These are phyloP conservation scores for Glossosoma conforme DNA, from an alignment of 1,140 invertebrate genomes.

Conservation along the genomic window DNA sequence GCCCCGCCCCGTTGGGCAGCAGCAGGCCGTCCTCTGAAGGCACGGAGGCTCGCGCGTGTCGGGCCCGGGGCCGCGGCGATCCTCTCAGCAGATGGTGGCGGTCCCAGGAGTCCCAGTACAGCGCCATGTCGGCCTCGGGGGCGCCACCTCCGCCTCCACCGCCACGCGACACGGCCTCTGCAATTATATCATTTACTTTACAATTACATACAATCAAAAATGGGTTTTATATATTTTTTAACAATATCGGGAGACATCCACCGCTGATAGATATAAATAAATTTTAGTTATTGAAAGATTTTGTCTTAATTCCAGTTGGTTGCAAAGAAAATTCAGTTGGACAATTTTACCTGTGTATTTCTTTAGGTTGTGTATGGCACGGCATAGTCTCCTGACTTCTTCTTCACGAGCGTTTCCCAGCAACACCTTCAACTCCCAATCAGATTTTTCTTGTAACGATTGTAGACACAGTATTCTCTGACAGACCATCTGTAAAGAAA, in stretches of 20 bases:
- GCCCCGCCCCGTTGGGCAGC: conserved; percentile 38
- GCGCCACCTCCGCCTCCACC: conserved; percentile 33
- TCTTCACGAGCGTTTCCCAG: conserved; percentile 67
- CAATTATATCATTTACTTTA: not conserved
- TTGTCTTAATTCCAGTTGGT: too few relatives aligned
- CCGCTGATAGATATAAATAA: too few relatives aligned
- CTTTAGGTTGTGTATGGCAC: conserved; percentile 79
- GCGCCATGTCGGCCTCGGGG: conserved; percentile 48
- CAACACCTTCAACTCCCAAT: conserved; percentile 72
- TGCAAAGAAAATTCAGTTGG: not conserved
- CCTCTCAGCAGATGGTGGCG: conserved; percentile 49
- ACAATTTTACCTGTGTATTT: conserved; percentile 70
- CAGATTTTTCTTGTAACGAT: conserved; percentile 74
- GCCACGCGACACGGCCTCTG: not conserved
- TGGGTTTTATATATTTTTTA: too few relatives aligned
- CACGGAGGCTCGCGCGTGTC: conserved; percentile 51
- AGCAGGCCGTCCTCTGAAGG: conserved; percentile 58
- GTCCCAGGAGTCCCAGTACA: conserved; percentile 95
- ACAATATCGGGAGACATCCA: too few relatives aligned
- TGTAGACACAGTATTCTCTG: conserved; percentile 64
- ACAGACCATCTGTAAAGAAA: conserved; percentile 38
- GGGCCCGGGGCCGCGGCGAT: conserved; percentile 57
- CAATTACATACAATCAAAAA: too few relatives aligned
- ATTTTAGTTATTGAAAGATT: too few relatives aligned
- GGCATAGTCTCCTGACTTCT: conserved; percentile 71